Evolutionary conservation across 1,140 invertebrate genomes (phyloP).

Genomic region (Macrobrachium nipponense): DNA sequence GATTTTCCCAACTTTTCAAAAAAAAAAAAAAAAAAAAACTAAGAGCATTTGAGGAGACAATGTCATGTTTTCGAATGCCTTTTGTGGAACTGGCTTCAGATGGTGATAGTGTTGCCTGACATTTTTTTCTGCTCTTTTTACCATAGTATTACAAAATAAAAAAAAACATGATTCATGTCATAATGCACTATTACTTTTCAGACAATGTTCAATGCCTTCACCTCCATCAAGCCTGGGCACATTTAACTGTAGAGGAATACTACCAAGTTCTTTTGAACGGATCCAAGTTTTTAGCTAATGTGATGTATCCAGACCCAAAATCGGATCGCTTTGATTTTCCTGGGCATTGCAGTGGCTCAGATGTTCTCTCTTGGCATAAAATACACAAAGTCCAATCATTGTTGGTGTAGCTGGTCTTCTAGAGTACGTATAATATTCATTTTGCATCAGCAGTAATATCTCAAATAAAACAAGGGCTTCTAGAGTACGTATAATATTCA

Average conservation of each 20-base stretch:
- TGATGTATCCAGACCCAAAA: too few species aligned
- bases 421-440: conserved; percentile 10
- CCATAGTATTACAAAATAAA: neutral
- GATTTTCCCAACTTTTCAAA: conserved; percentile 18
- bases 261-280: conserved; percentile 23
- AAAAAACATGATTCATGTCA: conserved; percentile 17
- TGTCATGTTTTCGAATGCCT: neutral
- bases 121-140: conserved; percentile 25
- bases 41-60: conserved; percentile 13
- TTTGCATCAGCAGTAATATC: conserved; percentile 1
- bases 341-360: too few species aligned
- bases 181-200: conserved; percentile 32
- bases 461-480: conserved; percentile 18
- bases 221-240: too few species aligned
- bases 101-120: neutral
- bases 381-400: conserved; percentile 25
- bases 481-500: too few species aligned
- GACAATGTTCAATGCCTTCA: conserved; percentile 28
- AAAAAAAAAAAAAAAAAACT: too few species aligned
- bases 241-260: conserved; percentile 30
- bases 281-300: too few species aligned
- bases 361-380: too few species aligned
- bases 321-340: too few species aligned
- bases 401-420: conserved; percentile 17
- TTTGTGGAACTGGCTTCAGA: conserved; percentile 19